Conservation (phyloP, 2,888 invertebrate genomes). For the Dexiosoma caninum region DNA sequence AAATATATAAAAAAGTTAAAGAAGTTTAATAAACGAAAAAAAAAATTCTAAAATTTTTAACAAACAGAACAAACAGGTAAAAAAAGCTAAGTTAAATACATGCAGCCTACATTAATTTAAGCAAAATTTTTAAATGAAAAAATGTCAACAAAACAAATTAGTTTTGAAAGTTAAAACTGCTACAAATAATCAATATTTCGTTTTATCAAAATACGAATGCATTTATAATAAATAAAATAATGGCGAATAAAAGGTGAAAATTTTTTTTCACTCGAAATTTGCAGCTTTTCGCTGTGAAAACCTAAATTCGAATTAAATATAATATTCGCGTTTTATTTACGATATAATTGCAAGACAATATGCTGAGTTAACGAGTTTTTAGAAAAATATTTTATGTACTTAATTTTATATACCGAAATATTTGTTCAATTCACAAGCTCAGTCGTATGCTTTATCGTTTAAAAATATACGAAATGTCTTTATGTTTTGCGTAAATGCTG, state of each 20-base stretch:
- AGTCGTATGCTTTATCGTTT: too few relatives aligned
- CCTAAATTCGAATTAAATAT: too few relatives aligned
- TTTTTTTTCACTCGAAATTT: too few relatives aligned
- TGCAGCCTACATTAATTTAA: constrained; percentile 3
- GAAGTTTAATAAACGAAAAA: constrained; percentile 25
- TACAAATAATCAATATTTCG: constrained; percentile 27
- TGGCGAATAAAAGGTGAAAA: neutral
- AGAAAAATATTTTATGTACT: too few relatives aligned
- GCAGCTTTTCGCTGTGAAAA: too few relatives aligned
- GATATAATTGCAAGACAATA: too few relatives aligned
- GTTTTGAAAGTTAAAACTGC: constrained; percentile 18
- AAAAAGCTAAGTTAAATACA: constrained; percentile 27
- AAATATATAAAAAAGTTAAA: constrained; percentile 50
- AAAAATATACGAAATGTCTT: too few relatives aligned
- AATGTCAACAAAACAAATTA: neutral
- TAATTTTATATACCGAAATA: too few relatives aligned
- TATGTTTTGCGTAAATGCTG: too few relatives aligned
- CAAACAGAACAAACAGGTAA: neutral
- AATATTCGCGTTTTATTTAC: too few relatives aligned
- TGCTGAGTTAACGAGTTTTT: too few relatives aligned
- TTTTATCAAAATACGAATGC: constrained; percentile 14
- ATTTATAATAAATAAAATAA: neutral
- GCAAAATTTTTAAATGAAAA: neutral
- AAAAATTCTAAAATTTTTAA: neutral
- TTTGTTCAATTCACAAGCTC: too few relatives aligned